phyloP scores from a whole-genome alignment of 2,888 invertebrate species.

The Pristionchus fissidentatus region DNA sequence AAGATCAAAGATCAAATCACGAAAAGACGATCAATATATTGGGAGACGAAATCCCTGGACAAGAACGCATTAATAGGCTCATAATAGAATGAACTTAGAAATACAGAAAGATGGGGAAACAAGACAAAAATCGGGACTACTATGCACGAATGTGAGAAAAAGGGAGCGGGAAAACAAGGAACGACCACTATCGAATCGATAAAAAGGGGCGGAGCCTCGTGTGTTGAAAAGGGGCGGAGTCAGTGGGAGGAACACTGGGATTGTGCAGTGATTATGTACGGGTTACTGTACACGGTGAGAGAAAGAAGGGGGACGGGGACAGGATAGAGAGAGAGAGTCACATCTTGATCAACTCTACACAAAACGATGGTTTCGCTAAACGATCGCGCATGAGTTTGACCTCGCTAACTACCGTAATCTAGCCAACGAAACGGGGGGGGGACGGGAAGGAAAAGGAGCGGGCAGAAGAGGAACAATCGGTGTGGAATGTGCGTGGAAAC shows the following conservation, averaged over 20 bases:
- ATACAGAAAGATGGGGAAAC: not conserved
- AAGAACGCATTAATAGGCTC: constrained; percentile 39
- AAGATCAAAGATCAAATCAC: constrained; percentile 42
- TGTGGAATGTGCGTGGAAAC: not conserved
- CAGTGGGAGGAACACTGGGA: constrained; percentile 29
- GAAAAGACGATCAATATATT: constrained; percentile 16
- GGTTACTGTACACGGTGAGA: constrained; percentile 14
- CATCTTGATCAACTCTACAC: constrained; percentile 13
- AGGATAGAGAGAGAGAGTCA: not conserved
- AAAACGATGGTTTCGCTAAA: not conserved
- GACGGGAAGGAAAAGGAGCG: not conserved
- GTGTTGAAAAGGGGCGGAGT: constrained; percentile 38
- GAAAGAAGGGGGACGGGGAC: constrained; percentile 11
- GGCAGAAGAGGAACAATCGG: constrained; percentile 16
- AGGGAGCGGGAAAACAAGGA: not conserved
- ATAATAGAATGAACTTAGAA: constrained; percentile 28
- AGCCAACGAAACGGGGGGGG: constrained; percentile 5
- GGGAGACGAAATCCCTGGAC: constrained; percentile 32
- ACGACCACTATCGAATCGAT: not conserved
- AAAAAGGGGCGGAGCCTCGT: not conserved
- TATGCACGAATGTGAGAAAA: constrained; percentile 9
- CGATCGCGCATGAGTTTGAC: not conserved
- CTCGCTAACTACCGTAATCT: constrained; percentile 24
- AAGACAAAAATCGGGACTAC: constrained; percentile 18
- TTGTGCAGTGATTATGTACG: constrained; percentile 40